Percentiles rank a stretch among this genome's conserved stretches.
Evolutionary conservation across 2,113 vertebrate species (phyloP).

Genomic region (Pelvicachromis taeniatus): DNA sequence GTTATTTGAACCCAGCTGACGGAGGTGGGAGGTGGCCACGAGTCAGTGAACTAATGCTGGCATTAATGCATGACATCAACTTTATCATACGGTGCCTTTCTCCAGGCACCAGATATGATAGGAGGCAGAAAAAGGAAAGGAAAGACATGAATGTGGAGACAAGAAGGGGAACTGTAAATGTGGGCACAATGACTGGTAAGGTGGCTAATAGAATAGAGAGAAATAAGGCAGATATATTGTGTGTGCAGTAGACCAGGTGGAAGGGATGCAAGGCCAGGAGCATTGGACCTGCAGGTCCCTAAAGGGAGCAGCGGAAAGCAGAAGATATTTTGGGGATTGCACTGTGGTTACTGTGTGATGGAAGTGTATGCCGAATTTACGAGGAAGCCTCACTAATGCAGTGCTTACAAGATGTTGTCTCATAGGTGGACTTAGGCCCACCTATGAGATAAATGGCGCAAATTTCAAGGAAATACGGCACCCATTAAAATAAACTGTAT

Average conservation of each 20-base stretch:
- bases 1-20: background rate
- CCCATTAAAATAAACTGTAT: background rate
- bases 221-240: background rate
- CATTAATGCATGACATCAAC: background rate
- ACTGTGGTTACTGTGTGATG: background rate
- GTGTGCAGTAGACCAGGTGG: background rate
- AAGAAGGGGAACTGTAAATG: background rate
- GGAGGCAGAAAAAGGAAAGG: background rate
- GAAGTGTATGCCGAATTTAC: background rate
- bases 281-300: background rate
- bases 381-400: background rate
- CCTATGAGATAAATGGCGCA: background rate
- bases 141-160: background rate
- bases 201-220: background rate
- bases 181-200: background rate
- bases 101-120: background rate
- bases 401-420: background rate
- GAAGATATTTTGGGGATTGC: background rate
- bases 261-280: background rate
- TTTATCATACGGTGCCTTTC: background rate
- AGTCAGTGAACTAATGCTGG: background rate
- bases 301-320: background rate
- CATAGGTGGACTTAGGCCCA: background rate
- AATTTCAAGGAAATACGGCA: background rate
- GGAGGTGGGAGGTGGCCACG: rapidly evolving